phyloP scores from a whole-genome alignment of 2,113 vertebrate genomes.

The Heterotis niloticus region DNA sequence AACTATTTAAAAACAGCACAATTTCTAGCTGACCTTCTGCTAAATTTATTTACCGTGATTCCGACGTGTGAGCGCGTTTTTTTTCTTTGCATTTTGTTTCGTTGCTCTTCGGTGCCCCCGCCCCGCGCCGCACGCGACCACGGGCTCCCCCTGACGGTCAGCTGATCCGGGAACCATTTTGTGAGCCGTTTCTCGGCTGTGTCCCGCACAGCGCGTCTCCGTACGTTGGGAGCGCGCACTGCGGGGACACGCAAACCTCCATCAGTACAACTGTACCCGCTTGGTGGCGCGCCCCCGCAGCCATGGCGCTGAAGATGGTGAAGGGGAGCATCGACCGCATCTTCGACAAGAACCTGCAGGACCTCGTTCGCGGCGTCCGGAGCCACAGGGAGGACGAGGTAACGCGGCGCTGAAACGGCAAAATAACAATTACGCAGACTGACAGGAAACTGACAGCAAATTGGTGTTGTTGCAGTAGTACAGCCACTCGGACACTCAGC shows the following conservation, averaged over 20 bases:
- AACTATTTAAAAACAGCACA: too few relatives aligned
- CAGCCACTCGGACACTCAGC: too few relatives aligned
- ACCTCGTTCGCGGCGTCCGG: constrained; percentile 94
- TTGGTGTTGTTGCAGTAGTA: too few relatives aligned
- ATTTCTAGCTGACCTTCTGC: too few relatives aligned
- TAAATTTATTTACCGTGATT: not conserved
- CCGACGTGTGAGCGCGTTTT: too few relatives aligned
- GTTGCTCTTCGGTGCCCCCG: too few relatives aligned
- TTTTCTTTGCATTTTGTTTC: not conserved
- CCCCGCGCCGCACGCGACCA: not conserved
- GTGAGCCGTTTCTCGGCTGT: constrained; percentile 74
- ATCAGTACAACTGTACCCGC: not conserved
- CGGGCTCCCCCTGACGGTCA: constrained; percentile 44
- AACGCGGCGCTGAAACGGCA: constrained; percentile 42
- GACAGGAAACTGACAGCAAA: too few relatives aligned
- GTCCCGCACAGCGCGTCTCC: constrained; percentile 53
- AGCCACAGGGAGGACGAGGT: constrained; percentile 99
- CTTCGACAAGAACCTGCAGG: constrained; percentile 98
- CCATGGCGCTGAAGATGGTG: constrained; percentile 96
- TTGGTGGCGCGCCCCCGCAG: constrained; percentile 48
- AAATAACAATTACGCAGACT: too few relatives aligned
- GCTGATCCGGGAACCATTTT: constrained; percentile 83
- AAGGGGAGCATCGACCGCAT: constrained; percentile 99
- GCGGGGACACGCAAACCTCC: not conserved
- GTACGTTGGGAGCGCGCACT: constrained; percentile 25